phyloP scores from a whole-genome alignment of 2,888 invertebrate species.

The Drosophila nr. fundita region DNA sequence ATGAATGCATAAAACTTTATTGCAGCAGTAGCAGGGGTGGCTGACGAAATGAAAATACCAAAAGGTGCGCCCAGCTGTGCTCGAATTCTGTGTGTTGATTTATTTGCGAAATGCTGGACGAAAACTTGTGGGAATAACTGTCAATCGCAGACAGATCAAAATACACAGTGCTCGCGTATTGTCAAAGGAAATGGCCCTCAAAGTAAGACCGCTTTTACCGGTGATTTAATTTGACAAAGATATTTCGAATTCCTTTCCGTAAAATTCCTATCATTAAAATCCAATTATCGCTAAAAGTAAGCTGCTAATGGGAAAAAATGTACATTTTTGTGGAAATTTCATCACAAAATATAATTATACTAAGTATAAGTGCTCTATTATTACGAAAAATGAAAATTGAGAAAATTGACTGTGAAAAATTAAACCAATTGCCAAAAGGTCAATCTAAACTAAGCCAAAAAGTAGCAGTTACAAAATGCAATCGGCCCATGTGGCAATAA shows the following conservation, averaged over 20 bases:
- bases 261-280: slow-evolving; percentile 58
- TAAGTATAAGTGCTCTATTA: slow-evolving; percentile 1
- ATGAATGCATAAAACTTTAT: slow-evolving; percentile 81
- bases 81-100: slow-evolving; percentile 36
- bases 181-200: slow-evolving; percentile 22
- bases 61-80: slow-evolving; percentile 41
- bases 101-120: slow-evolving; percentile 40
- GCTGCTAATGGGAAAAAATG: slow-evolving; percentile 10
- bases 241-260: slow-evolving; percentile 31
- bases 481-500: slow-evolving; percentile 42
- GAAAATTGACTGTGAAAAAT: slow-evolving; percentile 15
- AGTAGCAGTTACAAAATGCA: slow-evolving; percentile 27
- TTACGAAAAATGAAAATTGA: not conserved
- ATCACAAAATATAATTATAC: slow-evolving; percentile 1
- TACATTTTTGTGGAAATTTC: slow-evolving; percentile 6
- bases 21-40: slow-evolving; percentile 37
- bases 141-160: slow-evolving; percentile 60
- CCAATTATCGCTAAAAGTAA: slow-evolving; percentile 44
- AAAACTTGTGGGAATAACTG: slow-evolving; percentile 55
- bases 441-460: slow-evolving; percentile 29
- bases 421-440: slow-evolving; percentile 23
- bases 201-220: slow-evolving; percentile 12
- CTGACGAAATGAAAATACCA: slow-evolving; percentile 33
- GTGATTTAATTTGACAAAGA: slow-evolving; percentile 47
- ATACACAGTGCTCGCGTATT: slow-evolving; percentile 30